Evolutionary conservation across 2,113 vertebrate species (phyloP), one percentile per base, ranked within the genome.

Genomic region (Balaenoptera acutorostrata): DNA sequence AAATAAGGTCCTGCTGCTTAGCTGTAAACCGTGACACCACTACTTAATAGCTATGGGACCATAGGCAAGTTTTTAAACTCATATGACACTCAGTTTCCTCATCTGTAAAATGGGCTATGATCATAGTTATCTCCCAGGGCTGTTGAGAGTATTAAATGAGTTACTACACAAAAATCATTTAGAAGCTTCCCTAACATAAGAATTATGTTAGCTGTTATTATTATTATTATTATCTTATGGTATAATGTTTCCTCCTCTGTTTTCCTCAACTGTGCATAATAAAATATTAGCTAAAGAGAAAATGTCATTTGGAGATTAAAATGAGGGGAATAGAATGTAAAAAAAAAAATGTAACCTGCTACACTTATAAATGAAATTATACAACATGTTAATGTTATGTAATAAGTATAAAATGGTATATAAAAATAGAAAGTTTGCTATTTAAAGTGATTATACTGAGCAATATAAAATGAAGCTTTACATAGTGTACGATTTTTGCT

Each of bases 231-330:
- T 75, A 87, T 63, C 64, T 89, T 92, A 75, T 44, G 27, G 13
- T 69, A 11, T 49, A 21, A 8, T 55, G 4, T 66, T 90, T 82
- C 8, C 10, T 49, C 59, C 81, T 78, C n/a, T 77, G n/a, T 85
- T 93, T 90, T 49, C 33, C 8, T 57, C 61, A 89, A 69, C 7
- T 41, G 10, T 88, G 3, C 25, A 31, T 57, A 74, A 46, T 71
- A 82, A 82, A 82, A 68, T 69, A 89, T 59, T 80, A 88, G 6
- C 57, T 86, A 85, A 97, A 87, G n/a, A 91, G 12, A 80, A 81
- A 94, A 77, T 8, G 14, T 80, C 64, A 39, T 74, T 90, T 72
- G 59, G 61, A 93, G 29, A 39, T 55, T 71, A 46, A 82, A 96
- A 33, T 31, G 3, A 82, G 33, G 1, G 8, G 4, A 78, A 36